Evolutionary conservation across 2,113 vertebrate genomes (phyloP).

Genomic region (Tinamus guttatus): DNA sequence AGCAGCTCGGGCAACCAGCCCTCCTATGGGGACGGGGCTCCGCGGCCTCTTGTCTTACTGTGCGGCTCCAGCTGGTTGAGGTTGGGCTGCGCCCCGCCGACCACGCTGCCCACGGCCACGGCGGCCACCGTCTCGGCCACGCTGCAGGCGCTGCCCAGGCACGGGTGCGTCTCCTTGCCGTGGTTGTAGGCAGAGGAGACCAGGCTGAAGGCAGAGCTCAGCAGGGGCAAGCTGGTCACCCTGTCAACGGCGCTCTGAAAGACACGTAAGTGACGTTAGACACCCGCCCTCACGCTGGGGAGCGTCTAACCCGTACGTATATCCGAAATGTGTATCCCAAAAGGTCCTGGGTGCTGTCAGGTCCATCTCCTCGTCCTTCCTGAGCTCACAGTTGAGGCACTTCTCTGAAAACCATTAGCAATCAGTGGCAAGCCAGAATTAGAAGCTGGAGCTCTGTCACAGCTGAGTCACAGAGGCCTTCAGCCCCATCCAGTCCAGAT

Average conservation of each 20-base stretch:
- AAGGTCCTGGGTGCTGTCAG: neutral
- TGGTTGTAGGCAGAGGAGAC: slow-evolving; percentile 85
- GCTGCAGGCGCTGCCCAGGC: slow-evolving; percentile 84
- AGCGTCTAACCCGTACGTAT: too few species aligned
- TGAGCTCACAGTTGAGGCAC: neutral
- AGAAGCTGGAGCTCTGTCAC: accelerated
- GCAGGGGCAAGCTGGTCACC: slow-evolving; percentile 84
- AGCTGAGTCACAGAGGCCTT: neutral
- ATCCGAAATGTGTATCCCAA: too few species aligned
- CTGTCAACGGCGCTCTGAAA: slow-evolving; percentile 82
- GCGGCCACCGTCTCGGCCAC: slow-evolving; percentile 87
- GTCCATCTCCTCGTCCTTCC: neutral
- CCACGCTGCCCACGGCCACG: slow-evolving; percentile 79
- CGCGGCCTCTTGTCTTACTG: slow-evolving; percentile 77
- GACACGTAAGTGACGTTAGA: neutral
- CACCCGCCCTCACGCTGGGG: neutral
- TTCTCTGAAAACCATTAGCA: neutral
- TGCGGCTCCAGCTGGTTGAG: slow-evolving; percentile 90
- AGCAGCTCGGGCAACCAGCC: neutral
- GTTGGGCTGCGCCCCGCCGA: slow-evolving; percentile 88
- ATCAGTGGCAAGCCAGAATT: neutral
- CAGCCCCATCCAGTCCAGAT: neutral
- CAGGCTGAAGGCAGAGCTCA: slow-evolving; percentile 85
- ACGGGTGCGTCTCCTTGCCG: slow-evolving; percentile 89
- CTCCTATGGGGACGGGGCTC: neutral